These are phyloP conservation scores for Metridium senile DNA, from an alignment of 92 coral and sea anemone genomes.

Conservation along the genomic window DNA sequence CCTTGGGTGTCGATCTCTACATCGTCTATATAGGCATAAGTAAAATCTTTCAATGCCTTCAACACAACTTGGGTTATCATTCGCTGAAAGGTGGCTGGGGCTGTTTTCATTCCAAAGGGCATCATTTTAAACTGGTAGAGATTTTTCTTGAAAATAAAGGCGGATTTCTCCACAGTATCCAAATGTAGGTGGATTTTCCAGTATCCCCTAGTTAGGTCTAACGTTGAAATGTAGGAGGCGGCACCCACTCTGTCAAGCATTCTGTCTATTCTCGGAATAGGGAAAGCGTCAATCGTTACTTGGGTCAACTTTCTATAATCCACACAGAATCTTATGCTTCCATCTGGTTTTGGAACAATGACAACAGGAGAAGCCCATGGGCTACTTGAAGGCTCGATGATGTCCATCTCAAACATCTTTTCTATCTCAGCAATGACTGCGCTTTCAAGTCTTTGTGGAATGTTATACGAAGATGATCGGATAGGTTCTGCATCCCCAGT, in stretches of 20 bases:
- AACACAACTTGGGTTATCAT: constrained; percentile 45
- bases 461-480: too few relatives aligned
- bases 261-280: constrained; percentile 47
- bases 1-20: too few relatives aligned
- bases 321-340: too few relatives aligned
- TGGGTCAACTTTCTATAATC: too few relatives aligned
- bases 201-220: constrained; percentile 51
- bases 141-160: too few relatives aligned
- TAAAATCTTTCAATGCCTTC: constrained; percentile 34
- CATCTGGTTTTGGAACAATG: too few relatives aligned
- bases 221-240: constrained; percentile 36
- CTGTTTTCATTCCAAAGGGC: too few relatives aligned
- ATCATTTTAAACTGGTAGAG: too few relatives aligned
- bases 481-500: too few relatives aligned
- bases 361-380: neutral
- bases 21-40: constrained; percentile 55
- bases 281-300: constrained; percentile 15
- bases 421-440: constrained; percentile 24
- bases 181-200: constrained; percentile 52
- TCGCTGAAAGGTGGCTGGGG: constrained; percentile 30
- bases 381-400: neutral
- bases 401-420: neutral
- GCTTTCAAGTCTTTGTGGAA: too few relatives aligned
- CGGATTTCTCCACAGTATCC: too few relatives aligned
- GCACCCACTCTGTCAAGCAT: too few relatives aligned